Percentiles rank a stretch among this genome's conserved stretches.
Conservation (phyloP, 2,888 invertebrate genomes). For the Acheta domesticus region DNA sequence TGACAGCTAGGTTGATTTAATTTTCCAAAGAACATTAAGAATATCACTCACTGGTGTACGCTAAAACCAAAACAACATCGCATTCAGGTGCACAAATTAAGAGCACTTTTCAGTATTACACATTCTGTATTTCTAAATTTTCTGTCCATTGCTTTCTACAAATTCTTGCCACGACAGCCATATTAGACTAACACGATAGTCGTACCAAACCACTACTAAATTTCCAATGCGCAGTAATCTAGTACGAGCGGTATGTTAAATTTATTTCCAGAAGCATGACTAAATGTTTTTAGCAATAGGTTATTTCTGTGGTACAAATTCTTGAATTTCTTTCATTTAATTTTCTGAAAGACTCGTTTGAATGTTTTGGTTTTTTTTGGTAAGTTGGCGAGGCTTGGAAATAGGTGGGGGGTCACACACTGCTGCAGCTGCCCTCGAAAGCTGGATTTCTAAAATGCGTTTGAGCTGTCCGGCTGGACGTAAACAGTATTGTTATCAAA, state of each 20-base stretch:
- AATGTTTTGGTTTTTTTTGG: not conserved
- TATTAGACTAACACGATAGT: constrained; percentile 34
- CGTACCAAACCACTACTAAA: not conserved
- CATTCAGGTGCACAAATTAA: not conserved
- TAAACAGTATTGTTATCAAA: no score
- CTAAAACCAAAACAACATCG: not conserved
- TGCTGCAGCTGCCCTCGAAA: constrained; percentile 43
- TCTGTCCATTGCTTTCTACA: constrained; percentile 22
- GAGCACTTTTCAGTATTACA: not conserved
- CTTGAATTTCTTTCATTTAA: no score
- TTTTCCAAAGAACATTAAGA: not conserved
- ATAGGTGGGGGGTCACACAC: constrained; percentile 43
- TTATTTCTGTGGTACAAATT: no score
- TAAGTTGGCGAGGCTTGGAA: constrained; percentile 34
- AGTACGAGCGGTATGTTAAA: no score
- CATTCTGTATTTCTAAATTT: not conserved
- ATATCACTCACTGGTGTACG: not conserved
- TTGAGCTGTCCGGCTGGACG: not conserved
- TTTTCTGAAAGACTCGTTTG: no score
- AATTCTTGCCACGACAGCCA: constrained; percentile 35
- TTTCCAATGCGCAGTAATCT: constrained; percentile 10
- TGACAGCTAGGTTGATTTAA: not conserved
- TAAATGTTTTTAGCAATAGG: no score
- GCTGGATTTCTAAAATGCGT: not conserved
- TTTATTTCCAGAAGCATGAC: no score